phyloP scores from a whole-genome alignment of 2,888 invertebrate species.

The Lacanobia wlatinum region DNA sequence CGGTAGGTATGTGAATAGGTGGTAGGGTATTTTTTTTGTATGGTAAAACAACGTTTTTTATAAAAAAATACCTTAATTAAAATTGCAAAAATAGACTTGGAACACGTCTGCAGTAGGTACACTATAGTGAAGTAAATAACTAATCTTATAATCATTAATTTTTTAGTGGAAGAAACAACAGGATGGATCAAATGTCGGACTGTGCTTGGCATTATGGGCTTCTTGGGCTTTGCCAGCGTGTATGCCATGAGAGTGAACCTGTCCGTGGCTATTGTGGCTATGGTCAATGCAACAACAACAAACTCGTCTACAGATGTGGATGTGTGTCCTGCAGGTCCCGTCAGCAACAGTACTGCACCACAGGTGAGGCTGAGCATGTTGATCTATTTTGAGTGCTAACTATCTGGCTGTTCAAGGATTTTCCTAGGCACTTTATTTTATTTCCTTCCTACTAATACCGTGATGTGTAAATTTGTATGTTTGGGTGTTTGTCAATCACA shows the following conservation, averaged over 20 bases:
- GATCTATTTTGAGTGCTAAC: neutral
- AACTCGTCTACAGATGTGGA: conserved; percentile 90
- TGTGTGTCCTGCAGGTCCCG: conserved; percentile 89
- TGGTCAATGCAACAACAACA: conserved; percentile 95
- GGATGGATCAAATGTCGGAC: conserved; percentile 94
- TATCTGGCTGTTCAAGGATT: neutral
- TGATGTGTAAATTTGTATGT: neutral
- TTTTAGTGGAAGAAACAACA: conserved; percentile 91
- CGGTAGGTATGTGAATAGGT: no score
- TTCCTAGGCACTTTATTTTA: neutral
- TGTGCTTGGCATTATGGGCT: conserved; percentile 95
- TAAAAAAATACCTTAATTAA: no score
- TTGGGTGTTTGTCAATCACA: neutral
- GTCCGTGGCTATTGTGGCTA: conserved; percentile 98
- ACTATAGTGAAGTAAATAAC: neutral
- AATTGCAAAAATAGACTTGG: no score
- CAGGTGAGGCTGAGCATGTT: conserved; percentile 81
- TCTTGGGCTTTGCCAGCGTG: conserved; percentile 96
- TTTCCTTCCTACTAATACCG: neutral
- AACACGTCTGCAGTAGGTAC: no score
- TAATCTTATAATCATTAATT: neutral
- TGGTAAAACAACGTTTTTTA: no score
- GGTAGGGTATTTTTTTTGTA: no score
- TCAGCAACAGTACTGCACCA: conserved; percentile 84
- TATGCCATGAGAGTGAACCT: conserved; percentile 98